Evolutionary conservation across 2,113 vertebrate species (phyloP), one percentile per base, ranked within the genome.

Genomic region (Misgurnus mizolepis): DNA sequence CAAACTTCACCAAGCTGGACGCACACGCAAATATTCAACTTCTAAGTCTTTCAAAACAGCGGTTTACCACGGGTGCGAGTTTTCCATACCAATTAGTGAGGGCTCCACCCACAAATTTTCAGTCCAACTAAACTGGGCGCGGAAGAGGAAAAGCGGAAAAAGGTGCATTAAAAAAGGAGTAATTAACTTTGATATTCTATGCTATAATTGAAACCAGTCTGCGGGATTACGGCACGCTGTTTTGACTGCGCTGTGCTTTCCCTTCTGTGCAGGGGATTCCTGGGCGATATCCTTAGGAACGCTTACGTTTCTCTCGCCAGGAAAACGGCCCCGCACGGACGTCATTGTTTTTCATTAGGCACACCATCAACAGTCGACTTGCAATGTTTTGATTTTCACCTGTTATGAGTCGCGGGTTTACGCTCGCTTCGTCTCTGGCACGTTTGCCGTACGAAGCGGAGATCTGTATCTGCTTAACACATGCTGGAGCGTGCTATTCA

Each of bases 11-110:
- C 79, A 81, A 81, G 77, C 14, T 60, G 68, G 86, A 85, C 78
- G 80, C 82, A 66, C 84, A 85, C 43, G 68, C 88, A 91, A 90
- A 90, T 89, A 91, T 88, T 87, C 88, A 88, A 83, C 80, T 81
- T 88, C 89, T 87, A 88, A 88, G 84, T 89, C 87, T 91, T 72
- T 88, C 77, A 87, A 91, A 92, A 91, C 88, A 91, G 88, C 39
- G 91, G 91, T 91, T 88, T 84, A 90, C 90, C 91, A 90, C 91
- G 91, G 90, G 90, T 91, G 90, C 88, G 88, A 89, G 88, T 86
- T 91, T 91, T 92, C 90, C 90, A 86, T 85, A 88, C 87, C 88
- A 89, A 92, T 91, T 92, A 92, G 88, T 84, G 72, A 85, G 88
- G 56, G 84, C 88, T 90, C 90, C 89, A 86, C 89, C 90, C 89